phyloP scores from a whole-genome alignment of 2,113 vertebrate species.

The Alouatta palliata region DNA sequence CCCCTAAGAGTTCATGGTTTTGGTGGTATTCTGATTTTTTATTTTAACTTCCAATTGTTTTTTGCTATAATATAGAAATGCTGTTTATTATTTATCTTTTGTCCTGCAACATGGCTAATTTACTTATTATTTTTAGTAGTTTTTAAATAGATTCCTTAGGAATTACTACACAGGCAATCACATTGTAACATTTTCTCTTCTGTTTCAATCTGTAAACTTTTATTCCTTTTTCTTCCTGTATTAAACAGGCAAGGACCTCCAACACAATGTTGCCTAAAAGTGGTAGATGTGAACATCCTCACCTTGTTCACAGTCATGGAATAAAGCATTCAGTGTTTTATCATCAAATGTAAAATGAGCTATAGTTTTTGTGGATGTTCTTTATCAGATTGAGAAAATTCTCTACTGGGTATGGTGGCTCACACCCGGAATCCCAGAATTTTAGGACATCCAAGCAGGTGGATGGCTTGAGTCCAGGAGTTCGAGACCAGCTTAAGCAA shows the following conservation, averaged over 20 bases:
- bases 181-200: neutral
- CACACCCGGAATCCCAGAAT: too few species aligned
- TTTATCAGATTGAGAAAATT: too few species aligned
- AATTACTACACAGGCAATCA: neutral
- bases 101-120: neutral
- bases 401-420: too few species aligned
- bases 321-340: too few species aligned
- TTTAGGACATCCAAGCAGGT: too few species aligned
- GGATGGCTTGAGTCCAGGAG: too few species aligned
- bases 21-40: neutral
- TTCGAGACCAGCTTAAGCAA: too few species aligned
- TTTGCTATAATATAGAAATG: neutral
- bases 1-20: neutral
- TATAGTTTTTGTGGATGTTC: too few species aligned
- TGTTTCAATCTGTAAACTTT: neutral
- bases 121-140: neutral
- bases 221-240: neutral
- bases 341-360: too few species aligned
- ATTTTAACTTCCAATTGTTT: neutral
- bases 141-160: neutral
- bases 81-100: neutral
- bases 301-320: too few species aligned
- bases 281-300: too few species aligned
- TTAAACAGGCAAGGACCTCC: neutral
- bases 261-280: too few species aligned